Evolutionary conservation across 2,888 invertebrate genomes (phyloP).

Genomic region (Alcis repandata): DNA sequence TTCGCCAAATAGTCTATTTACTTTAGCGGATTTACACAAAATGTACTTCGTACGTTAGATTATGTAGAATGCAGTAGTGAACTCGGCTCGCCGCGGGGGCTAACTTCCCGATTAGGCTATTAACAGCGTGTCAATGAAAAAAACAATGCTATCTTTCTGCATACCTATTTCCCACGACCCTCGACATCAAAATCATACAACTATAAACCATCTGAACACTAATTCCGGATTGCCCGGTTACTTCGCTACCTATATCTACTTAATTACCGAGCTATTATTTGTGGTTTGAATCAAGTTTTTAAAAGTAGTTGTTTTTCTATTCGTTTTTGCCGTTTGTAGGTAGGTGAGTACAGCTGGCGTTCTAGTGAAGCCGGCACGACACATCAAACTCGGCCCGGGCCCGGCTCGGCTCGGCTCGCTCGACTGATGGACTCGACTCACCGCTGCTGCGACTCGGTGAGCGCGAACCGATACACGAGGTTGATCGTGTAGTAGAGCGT

Average conservation of each 20-base stretch:
- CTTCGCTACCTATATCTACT: not conserved
- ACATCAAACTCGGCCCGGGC: no score
- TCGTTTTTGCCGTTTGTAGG: not conserved
- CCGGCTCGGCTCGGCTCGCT: no score
- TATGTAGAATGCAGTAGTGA: constrained; percentile 11
- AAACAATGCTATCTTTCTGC: constrained; percentile 14
- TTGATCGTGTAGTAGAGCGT: constrained; percentile 95
- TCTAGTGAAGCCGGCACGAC: not conserved
- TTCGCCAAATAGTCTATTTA: constrained; percentile 32
- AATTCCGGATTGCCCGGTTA: constrained; percentile 1
- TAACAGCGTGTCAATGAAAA: not conserved
- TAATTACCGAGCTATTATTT: not conserved
- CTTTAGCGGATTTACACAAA: constrained; percentile 23
- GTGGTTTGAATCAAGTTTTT: not conserved
- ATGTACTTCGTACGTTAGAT: not conserved
- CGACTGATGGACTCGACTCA: constrained; percentile 76
- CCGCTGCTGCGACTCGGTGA: constrained; percentile 93
- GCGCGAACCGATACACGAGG: constrained; percentile 93
- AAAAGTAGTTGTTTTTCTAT: not conserved
- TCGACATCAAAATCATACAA: constrained; percentile 20
- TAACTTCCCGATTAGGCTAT: not conserved
- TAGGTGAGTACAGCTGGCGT: not conserved
- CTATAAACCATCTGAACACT: not conserved
- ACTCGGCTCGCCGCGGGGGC: not conserved
- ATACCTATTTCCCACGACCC: constrained; percentile 7